A percentile compares a stretch with the other conserved stretches of the same genome.
Conservation (phyloP, 2,113 vertebrate genomes). For the Sigmodon hispidus region DNA sequence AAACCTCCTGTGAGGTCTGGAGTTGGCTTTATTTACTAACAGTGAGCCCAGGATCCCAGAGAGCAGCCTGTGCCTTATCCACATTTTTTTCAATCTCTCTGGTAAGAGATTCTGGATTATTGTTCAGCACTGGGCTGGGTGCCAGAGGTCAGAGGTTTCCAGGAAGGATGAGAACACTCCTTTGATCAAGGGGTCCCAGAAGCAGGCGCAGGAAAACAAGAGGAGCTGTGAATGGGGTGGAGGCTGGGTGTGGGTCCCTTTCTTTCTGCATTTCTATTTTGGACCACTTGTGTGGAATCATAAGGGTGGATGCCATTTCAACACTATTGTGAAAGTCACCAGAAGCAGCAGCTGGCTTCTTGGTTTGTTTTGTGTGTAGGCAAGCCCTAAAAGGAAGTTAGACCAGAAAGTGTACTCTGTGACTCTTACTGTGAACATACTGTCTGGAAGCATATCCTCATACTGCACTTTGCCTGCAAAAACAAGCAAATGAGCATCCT, state of each 20-base stretch:
- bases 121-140: slow-evolving; percentile 23
- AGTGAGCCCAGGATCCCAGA: neutral
- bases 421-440: neutral
- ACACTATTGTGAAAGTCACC: slow-evolving; percentile 26
- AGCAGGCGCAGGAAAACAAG: slow-evolving; percentile 48
- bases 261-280: slow-evolving; percentile 66
- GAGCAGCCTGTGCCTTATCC: neutral
- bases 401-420: neutral
- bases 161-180: slow-evolving; percentile 63
- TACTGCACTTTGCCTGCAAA: neutral
- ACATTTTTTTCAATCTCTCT: slow-evolving; percentile 7
- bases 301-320: slow-evolving; percentile 42
- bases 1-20: neutral
- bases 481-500: slow-evolving; percentile 23
- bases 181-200: slow-evolving; percentile 46
- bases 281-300: slow-evolving; percentile 40
- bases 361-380: slow-evolving; percentile 22
- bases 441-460: slow-evolving; percentile 5
- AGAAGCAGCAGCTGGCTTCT: neutral
- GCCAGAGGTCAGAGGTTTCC: slow-evolving; percentile 59
- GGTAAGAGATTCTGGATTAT: slow-evolving; percentile 36
- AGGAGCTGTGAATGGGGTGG: slow-evolving; percentile 58
- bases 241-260: slow-evolving; percentile 15
- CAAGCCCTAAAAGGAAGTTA: neutral
- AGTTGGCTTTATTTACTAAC: neutral